Conservation (phyloP, 1,140 invertebrate species). For the Calliopsis andreniformis region DNA sequence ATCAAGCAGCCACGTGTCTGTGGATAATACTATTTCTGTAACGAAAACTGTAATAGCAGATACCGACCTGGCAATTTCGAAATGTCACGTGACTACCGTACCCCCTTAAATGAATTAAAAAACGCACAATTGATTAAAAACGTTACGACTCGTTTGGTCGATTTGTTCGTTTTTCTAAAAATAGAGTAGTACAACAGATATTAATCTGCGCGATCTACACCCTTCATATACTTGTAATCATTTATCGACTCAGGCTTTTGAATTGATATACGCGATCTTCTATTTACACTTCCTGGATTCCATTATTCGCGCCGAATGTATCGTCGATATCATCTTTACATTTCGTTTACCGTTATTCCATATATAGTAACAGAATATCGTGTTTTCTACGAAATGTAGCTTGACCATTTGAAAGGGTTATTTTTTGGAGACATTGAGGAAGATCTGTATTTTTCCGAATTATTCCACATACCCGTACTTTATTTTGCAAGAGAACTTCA, state of each 20-base stretch:
- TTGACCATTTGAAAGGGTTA: conserved; percentile 19
- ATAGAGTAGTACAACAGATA: conserved; percentile 53
- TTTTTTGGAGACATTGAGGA: conserved; percentile 12
- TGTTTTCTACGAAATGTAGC: conserved; percentile 17
- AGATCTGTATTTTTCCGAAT: conserved; percentile 51
- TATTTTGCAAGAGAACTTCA: conserved; percentile 46
- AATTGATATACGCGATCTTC: conserved; percentile 19
- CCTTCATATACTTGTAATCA: conserved; percentile 41
- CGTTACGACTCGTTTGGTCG: conserved; percentile 33
- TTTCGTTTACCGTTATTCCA: conserved; percentile 45
- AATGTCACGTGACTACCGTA: too few species aligned
- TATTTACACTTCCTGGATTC: conserved; percentile 36
- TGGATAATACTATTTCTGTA: too few species aligned
- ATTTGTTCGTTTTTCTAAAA: conserved; percentile 45
- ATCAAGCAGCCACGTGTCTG: too few species aligned
- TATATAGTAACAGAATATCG: conserved; percentile 33
- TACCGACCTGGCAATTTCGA: too few species aligned
- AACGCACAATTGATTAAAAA: conserved; percentile 55
- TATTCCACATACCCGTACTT: conserved; percentile 46
- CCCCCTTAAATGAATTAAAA: too few species aligned
- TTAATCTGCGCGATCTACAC: conserved; percentile 30
- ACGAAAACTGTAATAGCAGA: too few species aligned
- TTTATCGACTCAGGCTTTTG: conserved; percentile 38
- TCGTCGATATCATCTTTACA: conserved; percentile 24
- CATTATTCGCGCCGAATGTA: conserved; percentile 34